Conservation (phyloP, 2,888 invertebrate genomes). For the Cephus nigrinus region DNA sequence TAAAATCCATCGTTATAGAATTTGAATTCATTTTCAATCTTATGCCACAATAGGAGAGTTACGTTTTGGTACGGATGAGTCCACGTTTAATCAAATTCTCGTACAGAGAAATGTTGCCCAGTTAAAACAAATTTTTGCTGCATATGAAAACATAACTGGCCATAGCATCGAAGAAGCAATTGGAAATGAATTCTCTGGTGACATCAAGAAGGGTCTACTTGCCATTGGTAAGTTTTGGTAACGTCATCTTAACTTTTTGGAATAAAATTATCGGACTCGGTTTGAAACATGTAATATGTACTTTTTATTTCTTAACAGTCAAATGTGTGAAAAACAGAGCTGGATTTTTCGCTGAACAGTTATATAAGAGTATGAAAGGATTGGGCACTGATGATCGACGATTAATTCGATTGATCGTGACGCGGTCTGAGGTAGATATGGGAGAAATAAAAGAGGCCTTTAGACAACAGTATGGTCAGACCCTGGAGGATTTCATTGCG, state of each 20-base stretch:
- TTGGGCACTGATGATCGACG: slow-evolving; percentile 89
- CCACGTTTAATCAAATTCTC: slow-evolving; percentile 85
- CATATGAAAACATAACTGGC: slow-evolving; percentile 82
- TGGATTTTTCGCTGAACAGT: slow-evolving; percentile 85
- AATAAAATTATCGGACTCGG: background rate
- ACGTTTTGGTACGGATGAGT: slow-evolving; percentile 85
- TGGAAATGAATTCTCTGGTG: slow-evolving; percentile 87
- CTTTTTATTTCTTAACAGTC: slow-evolving; percentile 65
- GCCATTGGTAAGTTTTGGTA: slow-evolving; percentile 72
- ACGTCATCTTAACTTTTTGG: background rate
- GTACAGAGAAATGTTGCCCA: slow-evolving; percentile 82
- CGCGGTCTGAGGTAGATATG: slow-evolving; percentile 87
- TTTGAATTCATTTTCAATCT: background rate
- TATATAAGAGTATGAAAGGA: slow-evolving; percentile 91
- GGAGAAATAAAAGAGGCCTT: slow-evolving; percentile 86
- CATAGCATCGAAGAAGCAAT: slow-evolving; percentile 84
- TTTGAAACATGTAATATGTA: slow-evolving; percentile 29
- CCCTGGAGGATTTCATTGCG: slow-evolving; percentile 83
- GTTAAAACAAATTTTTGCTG: slow-evolving; percentile 71
- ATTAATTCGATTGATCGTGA: slow-evolving; percentile 86
- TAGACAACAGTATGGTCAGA: slow-evolving; percentile 78
- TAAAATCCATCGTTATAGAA: background rate
- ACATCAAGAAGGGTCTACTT: slow-evolving; percentile 80
- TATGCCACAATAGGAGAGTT: slow-evolving; percentile 66
- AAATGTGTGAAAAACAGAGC: slow-evolving; percentile 83